Base-by-base conservation (phyloP, 2,888 invertebrate species). In the Aricia artaxerxes region DNA sequence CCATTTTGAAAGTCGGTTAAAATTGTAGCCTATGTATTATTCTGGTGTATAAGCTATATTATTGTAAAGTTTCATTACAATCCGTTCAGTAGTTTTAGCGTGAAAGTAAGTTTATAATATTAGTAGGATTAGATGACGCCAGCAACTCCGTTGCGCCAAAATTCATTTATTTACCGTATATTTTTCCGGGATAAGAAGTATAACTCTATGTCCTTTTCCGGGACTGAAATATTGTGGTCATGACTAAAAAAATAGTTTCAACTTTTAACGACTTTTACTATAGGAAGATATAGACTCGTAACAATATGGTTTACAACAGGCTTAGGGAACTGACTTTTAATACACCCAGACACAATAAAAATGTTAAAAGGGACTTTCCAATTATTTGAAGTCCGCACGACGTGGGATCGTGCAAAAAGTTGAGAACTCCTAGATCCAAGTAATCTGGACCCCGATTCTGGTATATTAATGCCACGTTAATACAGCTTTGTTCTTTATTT, bases 371-470 rank as follows among this genome's bases (percentile, higher is more conserved):
- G 60, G 72, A 76, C 72, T 78, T 80, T 80, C 49, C 80, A 78
- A 80, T 80, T 80, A 78, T 80, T 80, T 57, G 78, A 73, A 78
- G 80, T 44, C 69, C 78, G 80, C 64, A 69, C 80, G 61, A 73
- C 61, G 79, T 31, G 31, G 75, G 24, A 53, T 69, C 24, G 53
- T 16, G 78, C 77, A 78, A 81, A 80, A 81, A 80, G 78, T 80
- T 78, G 49, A 73, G 73, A 81, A 69, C 75, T 79, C 75, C 79
- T 79, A 78, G 78, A 80, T 79, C 78, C 81, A 78, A 81, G 78
- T 81, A 79, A 80, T 80, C 81, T 79, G 79, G 57, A 13, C 16
- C 11, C 13, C 16, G 16, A 57, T 13, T 57, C 57, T 57, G 16
- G 57, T 57, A 4, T 57, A 2, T 57, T 3, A 4, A 4, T 57